Base-by-base conservation (phyloP, 2,797 vertebrate genomes). In the Syndactyla subalaris region DNA sequence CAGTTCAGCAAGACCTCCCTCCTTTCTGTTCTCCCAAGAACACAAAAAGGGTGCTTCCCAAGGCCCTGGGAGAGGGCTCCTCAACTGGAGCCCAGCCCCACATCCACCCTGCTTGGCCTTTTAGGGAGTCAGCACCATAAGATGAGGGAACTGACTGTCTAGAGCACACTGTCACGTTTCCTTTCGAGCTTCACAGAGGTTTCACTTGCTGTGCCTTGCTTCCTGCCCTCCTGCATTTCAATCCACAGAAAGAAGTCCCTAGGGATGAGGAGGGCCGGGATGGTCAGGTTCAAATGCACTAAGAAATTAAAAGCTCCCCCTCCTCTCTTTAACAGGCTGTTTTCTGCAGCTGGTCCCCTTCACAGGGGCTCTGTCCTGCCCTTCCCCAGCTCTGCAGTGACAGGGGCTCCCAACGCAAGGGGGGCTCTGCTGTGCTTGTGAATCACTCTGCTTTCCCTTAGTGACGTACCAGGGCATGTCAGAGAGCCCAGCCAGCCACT, bases 401-500 rank as follows among this genome's bases (percentile, higher is more conserved):
- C 34, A 81, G 82, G 74, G 55, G 19, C n/a, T 59, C 76, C 30
- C 19, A 20, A 9, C 32, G 30, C 30, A 20, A 12, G 67, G 0
- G 22, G 23, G 34, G 59, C 23, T 89, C 63, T 61, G 12, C 72
- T 14, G 6, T 20, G 8, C 49, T 63, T 0, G 0, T 84, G 84
- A 88, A 49, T 77, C 73, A 78, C 0, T 0, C 46, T 55, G 58
- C 67, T 93, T 43, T 74, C 57, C 68, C 51, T 66, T 5, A 0
- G 55, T 68, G 87, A 92, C 8, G 10, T 46, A 68, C n/a, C 3
- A 3, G 26, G 34, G 30, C 59, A 29, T 23, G 32, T 85, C 93
- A 93, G 58, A 86, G 75, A 92, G 51, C 71, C 92, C 89, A 89
- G 81, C 57, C 76, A 85, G 73, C 57, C 76, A 20, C 71, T 74